These are phyloP conservation scores for Alca torda DNA, from an alignment of 2,797 vertebrate genomes.

Conservation along the genomic window DNA sequence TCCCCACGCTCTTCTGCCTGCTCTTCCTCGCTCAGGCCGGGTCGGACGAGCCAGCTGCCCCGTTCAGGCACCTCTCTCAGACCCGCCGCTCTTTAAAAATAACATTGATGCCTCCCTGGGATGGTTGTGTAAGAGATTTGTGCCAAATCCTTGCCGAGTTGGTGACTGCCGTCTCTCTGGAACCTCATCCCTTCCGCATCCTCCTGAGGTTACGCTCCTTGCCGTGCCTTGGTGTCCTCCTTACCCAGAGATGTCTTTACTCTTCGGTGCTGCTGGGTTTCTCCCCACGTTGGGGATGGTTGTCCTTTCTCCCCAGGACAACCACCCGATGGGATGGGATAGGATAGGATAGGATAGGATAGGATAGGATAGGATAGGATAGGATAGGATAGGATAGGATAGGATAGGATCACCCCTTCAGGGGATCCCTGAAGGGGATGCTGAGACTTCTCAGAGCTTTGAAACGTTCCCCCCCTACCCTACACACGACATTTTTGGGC, in stretches of 20 bases:
- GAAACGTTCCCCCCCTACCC: rapidly evolving
- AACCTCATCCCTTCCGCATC: neutral
- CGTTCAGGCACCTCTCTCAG: neutral
- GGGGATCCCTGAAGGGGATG: neutral
- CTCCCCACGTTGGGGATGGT: neutral
- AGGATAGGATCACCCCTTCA: too few relatives aligned
- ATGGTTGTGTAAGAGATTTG: neutral
- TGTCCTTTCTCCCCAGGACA: neutral
- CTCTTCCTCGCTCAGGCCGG: neutral
- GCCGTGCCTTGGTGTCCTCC: neutral
- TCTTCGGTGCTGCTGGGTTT: neutral
- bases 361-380: too few relatives aligned
- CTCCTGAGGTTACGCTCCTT: neutral
- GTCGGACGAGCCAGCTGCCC: neutral
- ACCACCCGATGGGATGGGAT: neutral
- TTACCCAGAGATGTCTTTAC: neutral
- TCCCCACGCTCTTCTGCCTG: neutral
- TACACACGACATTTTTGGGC: rapidly evolving
- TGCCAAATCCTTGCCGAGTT: neutral
- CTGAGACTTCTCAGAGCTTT: neutral
- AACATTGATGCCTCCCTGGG: neutral
- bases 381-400: too few relatives aligned
- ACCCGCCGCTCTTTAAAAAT: neutral
- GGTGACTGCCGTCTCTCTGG: neutral
- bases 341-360: too few relatives aligned